Evolutionary conservation across 2,888 invertebrate species (phyloP).

Genomic region (Himalopsyche anomala): DNA sequence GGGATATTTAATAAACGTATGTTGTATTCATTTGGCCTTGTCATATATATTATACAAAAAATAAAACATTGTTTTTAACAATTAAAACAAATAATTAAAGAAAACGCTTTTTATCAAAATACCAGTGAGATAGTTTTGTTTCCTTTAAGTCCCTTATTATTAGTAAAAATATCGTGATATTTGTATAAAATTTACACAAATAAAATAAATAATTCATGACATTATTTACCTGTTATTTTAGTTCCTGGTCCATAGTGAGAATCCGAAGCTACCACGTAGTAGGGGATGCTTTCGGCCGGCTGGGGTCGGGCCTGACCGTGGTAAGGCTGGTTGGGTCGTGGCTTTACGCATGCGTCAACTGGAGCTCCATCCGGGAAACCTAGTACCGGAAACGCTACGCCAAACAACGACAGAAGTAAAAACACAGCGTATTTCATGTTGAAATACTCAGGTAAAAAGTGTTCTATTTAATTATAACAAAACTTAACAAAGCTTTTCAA

Average conservation of each 20-base stretch:
- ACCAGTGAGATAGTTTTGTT: too few species aligned
- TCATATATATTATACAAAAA: too few species aligned
- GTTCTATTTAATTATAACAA: not conserved
- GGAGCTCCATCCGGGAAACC: constrained; percentile 89
- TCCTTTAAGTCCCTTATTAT: too few species aligned
- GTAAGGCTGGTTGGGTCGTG: constrained; percentile 85
- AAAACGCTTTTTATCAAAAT: too few species aligned
- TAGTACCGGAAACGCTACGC: constrained; percentile 19
- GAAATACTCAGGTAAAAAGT: constrained; percentile 27
- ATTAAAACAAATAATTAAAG: too few species aligned
- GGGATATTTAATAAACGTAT: too few species aligned
- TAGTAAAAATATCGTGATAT: too few species aligned
- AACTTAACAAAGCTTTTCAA: too few species aligned
- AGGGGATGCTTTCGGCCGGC: constrained; percentile 80
- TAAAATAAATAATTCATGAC: too few species aligned
- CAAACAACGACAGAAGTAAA: constrained; percentile 33
- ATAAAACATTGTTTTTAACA: too few species aligned
- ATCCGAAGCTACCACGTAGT: constrained; percentile 81
- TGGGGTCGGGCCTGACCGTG: constrained; percentile 85
- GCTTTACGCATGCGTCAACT: constrained; percentile 87
- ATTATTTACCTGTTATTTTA: constrained; percentile 80
- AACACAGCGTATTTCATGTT: constrained; percentile 34
- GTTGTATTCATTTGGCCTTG: too few species aligned
- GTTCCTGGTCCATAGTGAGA: constrained; percentile 82
- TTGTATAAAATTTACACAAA: too few species aligned